phyloP scores from a whole-genome alignment of 2,888 invertebrate genomes.

The Antheraea yamamai region DNA sequence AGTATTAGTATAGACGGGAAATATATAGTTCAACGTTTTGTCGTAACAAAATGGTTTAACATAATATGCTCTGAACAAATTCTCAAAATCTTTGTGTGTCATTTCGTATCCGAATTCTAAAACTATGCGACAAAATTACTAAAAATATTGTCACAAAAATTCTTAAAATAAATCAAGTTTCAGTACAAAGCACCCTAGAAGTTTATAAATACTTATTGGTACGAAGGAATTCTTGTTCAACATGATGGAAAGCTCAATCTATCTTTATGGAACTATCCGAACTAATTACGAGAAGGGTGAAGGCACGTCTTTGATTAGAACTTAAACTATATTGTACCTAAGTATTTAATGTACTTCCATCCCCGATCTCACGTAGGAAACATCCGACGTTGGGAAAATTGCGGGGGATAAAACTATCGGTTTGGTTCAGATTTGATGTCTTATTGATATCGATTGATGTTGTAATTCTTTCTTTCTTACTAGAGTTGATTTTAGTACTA shows the following conservation, averaged over 20 bases:
- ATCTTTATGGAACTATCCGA: slow-evolving; percentile 15
- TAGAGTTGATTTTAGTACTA: too few species aligned
- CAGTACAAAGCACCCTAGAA: neutral
- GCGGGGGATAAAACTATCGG: slow-evolving; percentile 1
- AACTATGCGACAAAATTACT: too few species aligned
- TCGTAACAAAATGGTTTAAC: too few species aligned
- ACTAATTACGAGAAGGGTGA: slow-evolving; percentile 15
- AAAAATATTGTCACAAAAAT: too few species aligned
- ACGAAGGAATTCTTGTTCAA: slow-evolving; percentile 9
- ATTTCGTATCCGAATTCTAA: too few species aligned
- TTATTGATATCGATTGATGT: neutral
- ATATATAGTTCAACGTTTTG: too few species aligned
- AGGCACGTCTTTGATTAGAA: slow-evolving; percentile 25
- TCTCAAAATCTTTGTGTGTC: too few species aligned
- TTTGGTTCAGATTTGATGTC: neutral
- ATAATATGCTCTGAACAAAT: too few species aligned
- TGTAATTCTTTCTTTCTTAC: neutral
- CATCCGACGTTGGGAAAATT: slow-evolving; percentile 11
- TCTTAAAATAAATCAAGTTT: neutral
- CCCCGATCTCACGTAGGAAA: slow-evolving; percentile 5
- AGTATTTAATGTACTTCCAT: slow-evolving; percentile 8
- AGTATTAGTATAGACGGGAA: too few species aligned
- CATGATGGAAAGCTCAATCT: slow-evolving; percentile 5
- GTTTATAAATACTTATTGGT: neutral
- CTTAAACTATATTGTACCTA: slow-evolving; percentile 18